Evolutionary conservation across 2,113 vertebrate genomes (phyloP).

Genomic region (Megaptera novaeangliae): DNA sequence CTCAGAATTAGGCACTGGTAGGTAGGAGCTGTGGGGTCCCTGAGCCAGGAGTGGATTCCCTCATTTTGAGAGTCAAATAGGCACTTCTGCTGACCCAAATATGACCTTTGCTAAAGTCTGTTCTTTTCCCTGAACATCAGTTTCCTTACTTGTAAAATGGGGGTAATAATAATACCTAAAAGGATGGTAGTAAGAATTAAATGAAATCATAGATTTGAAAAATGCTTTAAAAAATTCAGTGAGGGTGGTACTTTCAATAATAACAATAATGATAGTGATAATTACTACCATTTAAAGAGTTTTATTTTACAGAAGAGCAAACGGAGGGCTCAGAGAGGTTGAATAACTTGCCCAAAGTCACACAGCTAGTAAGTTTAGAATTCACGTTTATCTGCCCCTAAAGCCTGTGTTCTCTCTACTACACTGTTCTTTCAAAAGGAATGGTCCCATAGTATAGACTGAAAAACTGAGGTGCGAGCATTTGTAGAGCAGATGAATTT

Average conservation of each 20-base stretch:
- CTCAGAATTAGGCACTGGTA: not conserved
- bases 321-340: not conserved
- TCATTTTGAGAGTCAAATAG: not conserved
- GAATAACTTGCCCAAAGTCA: not conserved
- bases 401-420: not conserved
- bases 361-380: conserved; percentile 4
- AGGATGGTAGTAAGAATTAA: not conserved
- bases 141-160: not conserved
- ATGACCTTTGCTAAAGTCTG: not conserved
- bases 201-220: conserved; percentile 6
- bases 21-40: not conserved
- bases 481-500: conserved; percentile 7
- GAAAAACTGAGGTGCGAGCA: not conserved
- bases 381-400: not conserved
- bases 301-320: conserved; percentile 15
- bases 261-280: too few species aligned
- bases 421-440: not conserved
- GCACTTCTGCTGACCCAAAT: not conserved
- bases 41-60: not conserved
- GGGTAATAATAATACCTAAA: not conserved
- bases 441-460: not conserved
- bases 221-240: not conserved
- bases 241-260: not conserved
- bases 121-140: not conserved
- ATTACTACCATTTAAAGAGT: not conserved